A percentile compares a stretch with the other conserved stretches of the same genome.
Conservation (phyloP, 2,113 vertebrate genomes). For the Holacanthus passer region DNA sequence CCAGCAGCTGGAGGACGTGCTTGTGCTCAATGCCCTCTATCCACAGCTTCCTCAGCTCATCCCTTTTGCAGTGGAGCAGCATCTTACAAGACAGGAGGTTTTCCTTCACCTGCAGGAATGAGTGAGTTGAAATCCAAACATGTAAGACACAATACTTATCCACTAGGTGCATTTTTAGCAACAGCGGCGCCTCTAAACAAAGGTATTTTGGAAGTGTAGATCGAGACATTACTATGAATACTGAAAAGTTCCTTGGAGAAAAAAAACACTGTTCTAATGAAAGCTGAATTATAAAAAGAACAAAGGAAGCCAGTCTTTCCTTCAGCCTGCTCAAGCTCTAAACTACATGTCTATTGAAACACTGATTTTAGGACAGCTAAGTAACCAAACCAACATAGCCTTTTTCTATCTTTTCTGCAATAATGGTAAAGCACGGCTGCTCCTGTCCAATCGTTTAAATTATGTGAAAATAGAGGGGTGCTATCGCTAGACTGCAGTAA, state of each 20-base stretch:
- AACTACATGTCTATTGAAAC: not conserved
- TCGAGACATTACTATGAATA: not conserved
- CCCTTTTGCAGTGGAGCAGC: slow-evolving; percentile 97
- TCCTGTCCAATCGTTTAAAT: not conserved
- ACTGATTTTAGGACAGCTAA: not conserved
- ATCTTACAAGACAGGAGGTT: slow-evolving; percentile 98
- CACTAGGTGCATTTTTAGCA: not conserved
- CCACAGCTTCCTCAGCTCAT: slow-evolving; percentile 97
- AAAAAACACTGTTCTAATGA: not conserved
- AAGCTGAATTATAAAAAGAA: not conserved
- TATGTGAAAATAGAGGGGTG: too few relatives aligned
- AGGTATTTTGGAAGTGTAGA: too few relatives aligned
- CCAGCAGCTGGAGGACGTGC: slow-evolving; percentile 95
- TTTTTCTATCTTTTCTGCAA: not conserved
- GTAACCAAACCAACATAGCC: not conserved
- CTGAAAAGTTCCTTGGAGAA: not conserved
- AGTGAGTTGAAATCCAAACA: not conserved
- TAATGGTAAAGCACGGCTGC: not conserved
- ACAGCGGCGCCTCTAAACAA: not conserved
- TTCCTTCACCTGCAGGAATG: slow-evolving; percentile 91
- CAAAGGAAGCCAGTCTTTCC: not conserved
- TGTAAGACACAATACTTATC: not conserved
- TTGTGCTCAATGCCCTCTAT: slow-evolving; percentile 99
- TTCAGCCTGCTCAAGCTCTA: not conserved
- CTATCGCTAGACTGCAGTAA: too few relatives aligned